Base-by-base conservation (phyloP, 2,797 vertebrate species). In the Molothrus ater region DNA sequence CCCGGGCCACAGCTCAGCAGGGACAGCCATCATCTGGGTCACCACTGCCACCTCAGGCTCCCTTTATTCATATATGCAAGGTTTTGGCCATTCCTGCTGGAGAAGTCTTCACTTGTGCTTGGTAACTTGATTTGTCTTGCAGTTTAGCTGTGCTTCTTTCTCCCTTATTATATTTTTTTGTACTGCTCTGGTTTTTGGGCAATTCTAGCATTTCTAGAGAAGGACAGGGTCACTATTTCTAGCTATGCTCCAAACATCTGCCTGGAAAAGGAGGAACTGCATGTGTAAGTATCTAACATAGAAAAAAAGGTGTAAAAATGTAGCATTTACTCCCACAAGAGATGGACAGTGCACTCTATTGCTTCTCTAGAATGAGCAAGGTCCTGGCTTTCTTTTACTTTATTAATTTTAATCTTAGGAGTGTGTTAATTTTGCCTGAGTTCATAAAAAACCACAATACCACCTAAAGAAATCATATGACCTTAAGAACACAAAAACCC, bases 201-300 rank as follows among this genome's bases (percentile, higher is more conserved):
- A 92, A 82, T 87, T 94, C 92, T 84, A 94, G 80, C 72, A 90
- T 81, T 88, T 91, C 96, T 89, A 94, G 79, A 70, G 88, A 96
- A 96, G 65, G 56, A 80, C 13, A 29, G 64, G 17, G 71, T 13
- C 85, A 74, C 51, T 85, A 69, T 80, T 95, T 93, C 96, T 79
- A 92, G 60, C 63, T 86, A 29, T 64, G 80, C 22, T 88, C 36
- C 54, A 68, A 91, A 78, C 25, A 21, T 14, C 42, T 73, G 10
- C 38, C 45, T 76, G 57, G 42, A 60, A 82, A 84, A 72, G 48
- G 29, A 91, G 56, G 63, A 79, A 89, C 61, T 78, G 29, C 29
- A 51, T 0, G 1, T 59, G 3, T 40, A 61, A 50, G n/a, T 53
- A 81, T 36, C 9, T 68, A 81, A 28, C 43, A 47, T 4, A 73